These are phyloP conservation scores for Climacteris rufus DNA, from an alignment of 2,113 vertebrate species.

Conservation along the genomic window DNA sequence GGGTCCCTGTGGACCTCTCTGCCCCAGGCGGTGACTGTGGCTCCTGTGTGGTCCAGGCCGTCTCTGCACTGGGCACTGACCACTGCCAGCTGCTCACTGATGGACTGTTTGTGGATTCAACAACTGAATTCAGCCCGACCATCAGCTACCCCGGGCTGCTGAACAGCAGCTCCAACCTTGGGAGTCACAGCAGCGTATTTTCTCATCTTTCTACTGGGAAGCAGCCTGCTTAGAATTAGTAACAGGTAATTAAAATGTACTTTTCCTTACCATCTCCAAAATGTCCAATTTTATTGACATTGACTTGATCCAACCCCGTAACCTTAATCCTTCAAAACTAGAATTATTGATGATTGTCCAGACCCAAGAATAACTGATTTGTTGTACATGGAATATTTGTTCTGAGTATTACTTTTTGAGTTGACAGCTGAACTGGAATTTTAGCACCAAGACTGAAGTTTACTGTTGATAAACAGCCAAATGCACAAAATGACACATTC, in stretches of 20 bases:
- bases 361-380: not conserved
- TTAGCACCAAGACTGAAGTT: not conserved
- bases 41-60: not conserved
- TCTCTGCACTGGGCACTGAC: not conserved
- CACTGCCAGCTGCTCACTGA: not conserved
- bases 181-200: not conserved
- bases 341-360: not conserved
- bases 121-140: not conserved
- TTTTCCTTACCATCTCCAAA: not conserved
- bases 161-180: not conserved
- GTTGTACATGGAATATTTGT: not conserved
- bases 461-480: constrained; percentile 19
- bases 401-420: not conserved
- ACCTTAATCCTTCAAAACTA: not conserved
- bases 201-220: not conserved
- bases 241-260: not conserved
- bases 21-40: accelerated
- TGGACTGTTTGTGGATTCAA: not conserved
- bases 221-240: not conserved
- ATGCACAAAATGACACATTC: constrained; percentile 31
- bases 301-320: not conserved
- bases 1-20: not conserved
- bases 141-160: not conserved
- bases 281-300: not conserved
- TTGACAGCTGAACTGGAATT: constrained; percentile 20